Percentiles rank a stretch among this genome's conserved stretches.
phyloP scores from a whole-genome alignment of 92 coral and sea anemone genomes.

The Parazoanthus darwini region DNA sequence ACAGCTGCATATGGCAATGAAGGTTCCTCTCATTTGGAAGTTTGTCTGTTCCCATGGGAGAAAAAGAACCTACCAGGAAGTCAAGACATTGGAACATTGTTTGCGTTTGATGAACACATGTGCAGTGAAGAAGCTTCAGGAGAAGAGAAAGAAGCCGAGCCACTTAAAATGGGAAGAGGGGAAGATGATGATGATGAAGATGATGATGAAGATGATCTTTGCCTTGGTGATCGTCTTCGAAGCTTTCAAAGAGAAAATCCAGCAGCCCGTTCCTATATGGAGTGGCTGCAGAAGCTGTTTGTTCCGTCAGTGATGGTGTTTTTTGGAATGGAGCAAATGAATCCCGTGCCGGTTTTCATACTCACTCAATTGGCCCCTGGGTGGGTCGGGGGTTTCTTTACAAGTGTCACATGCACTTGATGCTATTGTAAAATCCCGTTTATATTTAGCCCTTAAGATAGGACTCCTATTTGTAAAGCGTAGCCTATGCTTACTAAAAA shows the following conservation, averaged over 20 bases:
- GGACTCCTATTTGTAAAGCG: too few relatives aligned
- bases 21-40: slow-evolving; percentile 34
- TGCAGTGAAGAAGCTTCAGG: background rate
- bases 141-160: background rate
- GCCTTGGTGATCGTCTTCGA: background rate
- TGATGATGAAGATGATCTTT: background rate
- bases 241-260: background rate
- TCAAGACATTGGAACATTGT: slow-evolving; percentile 32
- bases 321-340: slow-evolving; percentile 55
- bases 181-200: background rate
- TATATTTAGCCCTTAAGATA: too few relatives aligned
- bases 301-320: slow-evolving; percentile 38
- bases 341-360: slow-evolving; percentile 56
- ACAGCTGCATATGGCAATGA: slow-evolving; percentile 50
- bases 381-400: slow-evolving; percentile 67
- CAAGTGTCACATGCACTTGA: slow-evolving; percentile 33
- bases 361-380: slow-evolving; percentile 62
- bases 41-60: slow-evolving; percentile 53
- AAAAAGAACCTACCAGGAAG: slow-evolving; percentile 49
- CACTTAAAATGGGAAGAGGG: background rate
- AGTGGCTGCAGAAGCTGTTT: slow-evolving; percentile 50
- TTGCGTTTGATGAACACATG: slow-evolving; percentile 54
- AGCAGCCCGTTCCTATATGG: slow-evolving; percentile 27
- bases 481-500: too few relatives aligned
- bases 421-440: too few relatives aligned